These are phyloP conservation scores for Alethe diademata DNA, from an alignment of 2,113 vertebrate genomes.

Conservation along the genomic window DNA sequence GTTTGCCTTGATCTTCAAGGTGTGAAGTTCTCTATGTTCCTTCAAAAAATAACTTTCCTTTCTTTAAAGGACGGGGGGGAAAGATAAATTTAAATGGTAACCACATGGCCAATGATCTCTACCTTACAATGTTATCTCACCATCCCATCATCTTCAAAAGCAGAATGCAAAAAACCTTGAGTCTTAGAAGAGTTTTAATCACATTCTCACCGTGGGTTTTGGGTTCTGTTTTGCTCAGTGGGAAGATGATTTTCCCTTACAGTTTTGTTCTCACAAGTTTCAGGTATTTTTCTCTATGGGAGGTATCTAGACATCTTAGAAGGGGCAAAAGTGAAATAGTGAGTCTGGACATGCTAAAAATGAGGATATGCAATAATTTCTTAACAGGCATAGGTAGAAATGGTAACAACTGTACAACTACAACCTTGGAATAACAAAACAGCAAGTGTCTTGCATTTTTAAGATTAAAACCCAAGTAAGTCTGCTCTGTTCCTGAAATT, in stretches of 20 bases:
- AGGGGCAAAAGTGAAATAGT: background rate
- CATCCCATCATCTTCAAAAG: background rate
- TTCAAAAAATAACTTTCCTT: background rate
- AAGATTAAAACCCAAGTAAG: background rate
- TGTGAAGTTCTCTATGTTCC: background rate
- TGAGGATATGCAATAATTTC: background rate
- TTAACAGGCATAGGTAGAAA: background rate
- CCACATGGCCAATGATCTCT: background rate
- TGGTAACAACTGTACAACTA: background rate
- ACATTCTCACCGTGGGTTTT: background rate
- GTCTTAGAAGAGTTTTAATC: background rate
- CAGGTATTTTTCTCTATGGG: background rate
- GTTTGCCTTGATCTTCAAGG: background rate
- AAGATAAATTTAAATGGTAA: background rate
- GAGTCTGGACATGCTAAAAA: background rate
- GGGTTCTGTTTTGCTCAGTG: background rate
- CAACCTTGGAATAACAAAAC: background rate
- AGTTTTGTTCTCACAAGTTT: background rate
- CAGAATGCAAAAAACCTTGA: background rate
- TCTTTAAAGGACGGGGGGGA: background rate
- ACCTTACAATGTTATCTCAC: background rate
- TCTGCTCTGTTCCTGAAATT: conserved; percentile 44
- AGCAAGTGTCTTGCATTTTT: background rate
- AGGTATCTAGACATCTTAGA: background rate
- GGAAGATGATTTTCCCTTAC: background rate